Evolutionary conservation across 2,888 invertebrate genomes (phyloP), one percentile per base, ranked within the genome.

Genomic region (Melipona beecheii): DNA sequence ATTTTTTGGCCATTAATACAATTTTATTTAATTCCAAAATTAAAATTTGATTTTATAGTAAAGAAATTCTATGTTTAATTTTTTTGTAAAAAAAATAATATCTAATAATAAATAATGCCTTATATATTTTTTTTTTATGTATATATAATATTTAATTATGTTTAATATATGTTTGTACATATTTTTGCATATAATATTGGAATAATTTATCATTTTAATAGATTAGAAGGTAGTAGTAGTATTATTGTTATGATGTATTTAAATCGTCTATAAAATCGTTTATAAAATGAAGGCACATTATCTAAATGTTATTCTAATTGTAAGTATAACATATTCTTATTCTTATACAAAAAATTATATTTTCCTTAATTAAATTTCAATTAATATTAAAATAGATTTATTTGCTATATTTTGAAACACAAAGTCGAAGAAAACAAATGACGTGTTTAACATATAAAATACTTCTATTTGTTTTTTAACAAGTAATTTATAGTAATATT

Each of bases 401-500:
- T 68, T 17, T 60, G 13, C 36, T 69, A 50, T 11, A n/a, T 15
- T 66, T 17, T 21, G 15, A 68, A 49, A 58, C 36, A 17, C 2
- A 66, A 54, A 65, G n/a, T 60, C 24, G 62, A 62, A 54, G 52
- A 58, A 56, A 64, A 69, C 78, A 85, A 85, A 69, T 81, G 78
- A 77, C 69, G 56, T 66, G 62, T 24, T 68, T 85, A 65, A 84
- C 19, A 60, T 84, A 85, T 31, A 52, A 81, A 72, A 85, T 52
- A 72, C n/a, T 76, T 68, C 72, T 65, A 69, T 54, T 77, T 58
- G 68, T 76, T 62, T 75, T 31, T 43, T 69, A 77, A 77, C 52
- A 77, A 52, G 62, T 68, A 74, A 31, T 49, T 66, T 70, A 70
- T 49, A 36, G n/a, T 36, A 65, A 71, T 58, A 43, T 50, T 78